Percentiles rank a stretch among this genome's conserved stretches.
phyloP scores from a whole-genome alignment of 2,113 vertebrate species.

The Bos indicus region DNA sequence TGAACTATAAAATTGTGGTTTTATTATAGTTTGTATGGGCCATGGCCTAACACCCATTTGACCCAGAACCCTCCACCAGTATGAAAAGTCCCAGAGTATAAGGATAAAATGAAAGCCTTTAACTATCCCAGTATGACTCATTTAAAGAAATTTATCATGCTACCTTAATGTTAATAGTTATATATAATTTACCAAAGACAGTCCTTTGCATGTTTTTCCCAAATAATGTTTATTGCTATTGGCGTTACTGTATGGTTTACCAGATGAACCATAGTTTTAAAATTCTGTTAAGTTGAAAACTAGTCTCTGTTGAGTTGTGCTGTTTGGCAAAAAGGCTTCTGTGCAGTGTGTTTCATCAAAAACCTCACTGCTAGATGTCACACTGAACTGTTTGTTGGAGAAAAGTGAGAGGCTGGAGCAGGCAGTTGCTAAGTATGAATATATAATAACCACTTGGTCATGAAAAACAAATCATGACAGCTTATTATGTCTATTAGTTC shows the following conservation, averaged over 20 bases:
- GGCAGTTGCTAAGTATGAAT: neutral
- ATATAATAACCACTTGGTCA: neutral
- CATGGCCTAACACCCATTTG: neutral
- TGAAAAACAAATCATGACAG: constrained; percentile 15
- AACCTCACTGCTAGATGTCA: neutral
- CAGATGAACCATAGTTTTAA: constrained; percentile 16
- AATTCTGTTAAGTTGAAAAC: constrained; percentile 17
- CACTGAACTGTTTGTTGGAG: neutral
- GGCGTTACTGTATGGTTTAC: constrained; percentile 2
- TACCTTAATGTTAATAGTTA: constrained; percentile 37
- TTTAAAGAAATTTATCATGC: constrained; percentile 39
- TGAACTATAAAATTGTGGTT: neutral
- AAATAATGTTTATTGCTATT: neutral
- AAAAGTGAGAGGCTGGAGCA: neutral
- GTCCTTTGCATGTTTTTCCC: constrained; percentile 17
- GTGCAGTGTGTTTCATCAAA: constrained; percentile 13
- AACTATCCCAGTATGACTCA: constrained; percentile 7
- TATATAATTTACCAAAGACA: constrained; percentile 22
- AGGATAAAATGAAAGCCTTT: constrained; percentile 47
- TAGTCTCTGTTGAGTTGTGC: neutral
- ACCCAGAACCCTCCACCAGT: neutral
- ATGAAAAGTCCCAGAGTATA: neutral
- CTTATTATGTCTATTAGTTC: neutral
- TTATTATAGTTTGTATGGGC: neutral
- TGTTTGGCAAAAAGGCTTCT: constrained; percentile 35